A percentile compares a stretch with the other conserved stretches of the same genome.
These are phyloP conservation scores for Epirrita christyi DNA, from an alignment of 2,888 invertebrate genomes.

Conservation along the genomic window DNA sequence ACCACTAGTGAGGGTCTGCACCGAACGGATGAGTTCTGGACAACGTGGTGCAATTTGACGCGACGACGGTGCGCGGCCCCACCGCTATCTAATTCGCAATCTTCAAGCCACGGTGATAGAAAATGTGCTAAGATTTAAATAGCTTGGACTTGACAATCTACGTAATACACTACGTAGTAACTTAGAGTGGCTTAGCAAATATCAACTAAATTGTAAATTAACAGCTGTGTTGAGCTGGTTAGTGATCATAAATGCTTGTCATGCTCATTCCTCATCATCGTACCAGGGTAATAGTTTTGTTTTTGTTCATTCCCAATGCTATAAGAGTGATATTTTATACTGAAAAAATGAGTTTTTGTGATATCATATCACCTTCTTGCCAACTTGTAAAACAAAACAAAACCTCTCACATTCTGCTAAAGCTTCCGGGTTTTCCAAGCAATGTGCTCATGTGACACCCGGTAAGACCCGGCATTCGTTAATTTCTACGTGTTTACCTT, in stretches of 20 bases:
- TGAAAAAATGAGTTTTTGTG: not conserved
- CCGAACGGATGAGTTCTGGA: slow-evolving; percentile 38
- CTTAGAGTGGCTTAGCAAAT: not conserved
- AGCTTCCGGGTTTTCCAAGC: slow-evolving; percentile 10
- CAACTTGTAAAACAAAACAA: slow-evolving; percentile 17
- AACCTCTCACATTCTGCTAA: slow-evolving; percentile 7
- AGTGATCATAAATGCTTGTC: no score
- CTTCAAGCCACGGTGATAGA: slow-evolving; percentile 26
- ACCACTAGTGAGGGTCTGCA: slow-evolving; percentile 22
- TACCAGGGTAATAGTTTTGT: no score
- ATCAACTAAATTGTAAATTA: no score
- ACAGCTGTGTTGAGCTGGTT: no score
- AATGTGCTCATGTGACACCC: slow-evolving; percentile 24
- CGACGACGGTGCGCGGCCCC: slow-evolving; percentile 35
- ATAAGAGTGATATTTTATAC: no score
- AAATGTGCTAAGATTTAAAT: slow-evolving; percentile 13
- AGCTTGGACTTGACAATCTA: not conserved
- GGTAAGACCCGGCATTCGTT: slow-evolving; percentile 51
- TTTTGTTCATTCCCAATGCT: no score
- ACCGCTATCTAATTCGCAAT: slow-evolving; percentile 45
- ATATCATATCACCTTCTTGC: not conserved
- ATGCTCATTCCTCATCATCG: no score
- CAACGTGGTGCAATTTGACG: slow-evolving; percentile 49
- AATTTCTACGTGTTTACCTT: slow-evolving; percentile 69
- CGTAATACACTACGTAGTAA: not conserved